Conservation (phyloP, 2,113 vertebrate genomes). For the Helogale parvula region DNA sequence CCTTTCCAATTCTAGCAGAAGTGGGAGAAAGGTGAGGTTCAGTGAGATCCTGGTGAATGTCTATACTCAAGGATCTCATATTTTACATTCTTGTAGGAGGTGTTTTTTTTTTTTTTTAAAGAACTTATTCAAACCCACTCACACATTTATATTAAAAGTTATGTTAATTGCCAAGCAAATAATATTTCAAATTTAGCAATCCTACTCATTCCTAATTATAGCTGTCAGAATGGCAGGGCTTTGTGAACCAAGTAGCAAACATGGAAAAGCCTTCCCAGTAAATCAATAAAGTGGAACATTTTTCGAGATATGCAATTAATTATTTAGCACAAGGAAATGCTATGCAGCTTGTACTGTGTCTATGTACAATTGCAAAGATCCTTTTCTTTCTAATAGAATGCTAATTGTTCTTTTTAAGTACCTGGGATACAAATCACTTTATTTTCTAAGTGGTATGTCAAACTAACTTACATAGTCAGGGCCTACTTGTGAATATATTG, state of each 20-base stretch:
- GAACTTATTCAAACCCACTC: conserved; percentile 49
- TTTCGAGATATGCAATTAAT: conserved; percentile 73
- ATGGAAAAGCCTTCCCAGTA: conserved; percentile 59
- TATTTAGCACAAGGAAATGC: conserved; percentile 70
- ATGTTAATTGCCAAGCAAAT: conserved; percentile 75
- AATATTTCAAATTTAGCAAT: conserved; percentile 69
- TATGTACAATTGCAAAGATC: not conserved
- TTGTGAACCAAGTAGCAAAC: conserved; percentile 67
- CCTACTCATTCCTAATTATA: conserved; percentile 58
- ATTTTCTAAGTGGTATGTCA: conserved; percentile 39
- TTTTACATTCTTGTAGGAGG: conserved; percentile 1
- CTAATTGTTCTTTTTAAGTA: conserved; percentile 53
- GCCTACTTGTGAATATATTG: not conserved
- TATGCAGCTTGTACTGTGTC: not conserved
- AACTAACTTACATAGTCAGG: not conserved
- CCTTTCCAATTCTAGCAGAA: not conserved
- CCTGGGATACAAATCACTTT: conserved; percentile 23
- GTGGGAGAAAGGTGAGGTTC: not conserved
- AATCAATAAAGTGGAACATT: conserved; percentile 71
- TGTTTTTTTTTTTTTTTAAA: conserved; percentile 42
- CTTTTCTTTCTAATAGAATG: conserved; percentile 56
- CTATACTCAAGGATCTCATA: not conserved
- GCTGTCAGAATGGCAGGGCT: conserved; percentile 28
- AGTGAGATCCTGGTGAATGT: not conserved
- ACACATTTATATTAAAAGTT: conserved; percentile 69